phyloP scores from a whole-genome alignment of 1,140 invertebrate genomes.

The Bradysia coprophila region DNA sequence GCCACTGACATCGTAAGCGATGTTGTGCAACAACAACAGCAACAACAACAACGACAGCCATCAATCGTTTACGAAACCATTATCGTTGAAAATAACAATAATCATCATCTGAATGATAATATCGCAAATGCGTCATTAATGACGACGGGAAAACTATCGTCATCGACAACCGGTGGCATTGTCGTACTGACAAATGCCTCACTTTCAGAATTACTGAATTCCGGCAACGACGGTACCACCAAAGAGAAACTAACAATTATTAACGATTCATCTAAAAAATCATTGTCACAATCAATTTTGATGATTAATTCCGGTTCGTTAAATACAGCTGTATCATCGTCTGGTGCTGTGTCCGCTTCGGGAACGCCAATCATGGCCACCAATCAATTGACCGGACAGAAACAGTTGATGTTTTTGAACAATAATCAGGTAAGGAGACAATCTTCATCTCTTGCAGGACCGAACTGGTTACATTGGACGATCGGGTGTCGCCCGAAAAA shows the following conservation, averaged over 20 bases:
- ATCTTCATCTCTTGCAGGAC: background rate
- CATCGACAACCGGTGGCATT: background rate
- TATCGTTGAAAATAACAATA: conserved; percentile 1
- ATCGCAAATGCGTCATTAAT: background rate
- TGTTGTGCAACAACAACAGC: background rate
- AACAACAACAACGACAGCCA: background rate
- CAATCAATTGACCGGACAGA: conserved; percentile 2
- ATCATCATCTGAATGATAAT: background rate
- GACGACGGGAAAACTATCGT: background rate
- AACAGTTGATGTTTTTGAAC: conserved; percentile 2
- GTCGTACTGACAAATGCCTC: background rate
- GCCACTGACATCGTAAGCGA: too few species aligned
- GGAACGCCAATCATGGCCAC: background rate
- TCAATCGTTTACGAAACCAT: conserved; percentile 3
- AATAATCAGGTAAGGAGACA: conserved; percentile 2
- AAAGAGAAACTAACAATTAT: background rate
- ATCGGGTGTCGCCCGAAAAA: too few species aligned
- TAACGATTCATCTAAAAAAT: background rate
- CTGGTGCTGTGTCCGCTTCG: background rate
- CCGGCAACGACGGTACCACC: background rate
- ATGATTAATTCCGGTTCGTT: conserved; percentile 4
- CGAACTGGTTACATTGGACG: too few species aligned
- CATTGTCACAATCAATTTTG: conserved; percentile 2
- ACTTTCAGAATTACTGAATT: background rate
- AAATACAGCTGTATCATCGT: background rate